A percentile compares a stretch with the other conserved stretches of the same genome.
Evolutionary conservation across 2,888 invertebrate genomes (phyloP).

Genomic region (Nesidiocoris tenuis): DNA sequence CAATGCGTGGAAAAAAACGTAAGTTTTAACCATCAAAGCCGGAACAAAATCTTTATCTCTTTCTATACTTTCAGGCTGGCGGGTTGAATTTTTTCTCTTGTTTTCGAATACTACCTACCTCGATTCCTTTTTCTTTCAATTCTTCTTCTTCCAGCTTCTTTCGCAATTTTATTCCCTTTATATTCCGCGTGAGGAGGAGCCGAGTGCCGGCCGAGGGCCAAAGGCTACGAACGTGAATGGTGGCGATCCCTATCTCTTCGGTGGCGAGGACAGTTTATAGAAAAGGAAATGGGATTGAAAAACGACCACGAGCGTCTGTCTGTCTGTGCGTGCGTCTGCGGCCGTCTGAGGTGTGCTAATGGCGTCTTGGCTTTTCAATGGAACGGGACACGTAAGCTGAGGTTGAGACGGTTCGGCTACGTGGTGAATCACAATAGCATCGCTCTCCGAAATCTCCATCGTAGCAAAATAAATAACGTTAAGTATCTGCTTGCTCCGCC

Average conservation of each 20-base stretch:
- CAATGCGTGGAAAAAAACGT: neutral
- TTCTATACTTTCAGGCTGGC: neutral
- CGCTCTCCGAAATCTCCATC: too few relatives aligned
- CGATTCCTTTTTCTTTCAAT: neutral
- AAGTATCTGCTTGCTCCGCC: too few relatives aligned
- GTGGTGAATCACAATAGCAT: too few relatives aligned
- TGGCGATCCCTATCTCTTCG: neutral
- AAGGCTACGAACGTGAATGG: neutral
- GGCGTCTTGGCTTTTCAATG: neutral
- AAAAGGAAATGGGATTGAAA: neutral
- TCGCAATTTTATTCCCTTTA: neutral
- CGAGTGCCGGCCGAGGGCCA: neutral
- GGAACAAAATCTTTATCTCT: neutral
- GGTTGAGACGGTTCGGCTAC: too few relatives aligned
- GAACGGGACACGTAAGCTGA: too few relatives aligned
- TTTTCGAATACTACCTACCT: neutral
- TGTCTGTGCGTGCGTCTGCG: neutral
- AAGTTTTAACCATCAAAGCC: neutral
- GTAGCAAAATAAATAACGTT: too few relatives aligned
- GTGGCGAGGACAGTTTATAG: neutral
- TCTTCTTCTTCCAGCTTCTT: neutral
- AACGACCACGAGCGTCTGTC: neutral
- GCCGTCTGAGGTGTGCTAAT: neutral
- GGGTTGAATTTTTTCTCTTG: conserved; percentile 2
- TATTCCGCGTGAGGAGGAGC: neutral